Percentiles rank a stretch among this genome's conserved stretches.
phyloP scores from a whole-genome alignment of 1,140 invertebrate genomes.

The Cryptotermes secundus region DNA sequence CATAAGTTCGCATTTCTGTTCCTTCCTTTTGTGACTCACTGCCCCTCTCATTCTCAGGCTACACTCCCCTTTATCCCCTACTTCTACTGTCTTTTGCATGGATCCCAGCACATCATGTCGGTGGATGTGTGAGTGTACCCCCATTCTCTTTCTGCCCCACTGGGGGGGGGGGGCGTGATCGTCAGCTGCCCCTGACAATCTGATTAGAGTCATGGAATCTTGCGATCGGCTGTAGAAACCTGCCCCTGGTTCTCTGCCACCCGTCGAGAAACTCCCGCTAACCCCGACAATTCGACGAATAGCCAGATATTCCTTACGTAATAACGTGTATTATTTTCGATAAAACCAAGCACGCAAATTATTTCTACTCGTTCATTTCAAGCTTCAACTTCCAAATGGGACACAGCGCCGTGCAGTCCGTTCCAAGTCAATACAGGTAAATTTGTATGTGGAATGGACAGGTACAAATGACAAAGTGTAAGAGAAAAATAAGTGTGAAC shows the following conservation, averaged over 20 bases:
- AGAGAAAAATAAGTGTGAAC: too few relatives aligned
- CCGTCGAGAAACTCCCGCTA: neutral
- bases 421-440: too few relatives aligned
- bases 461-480: too few relatives aligned
- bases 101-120: neutral
- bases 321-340: neutral
- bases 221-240: constrained; percentile 2
- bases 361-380: too few relatives aligned
- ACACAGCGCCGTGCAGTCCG: too few relatives aligned
- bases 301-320: neutral
- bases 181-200: constrained; percentile 27
- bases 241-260: neutral
- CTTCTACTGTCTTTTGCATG: neutral
- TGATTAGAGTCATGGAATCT: constrained; percentile 27
- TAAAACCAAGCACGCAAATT: neutral
- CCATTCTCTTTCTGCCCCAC: constrained; percentile 10
- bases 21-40: neutral
- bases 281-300: neutral
- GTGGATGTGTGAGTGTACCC: neutral
- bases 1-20: neutral
- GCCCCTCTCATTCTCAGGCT: neutral
- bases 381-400: too few relatives aligned
- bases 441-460: too few relatives aligned
- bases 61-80: neutral
- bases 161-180: neutral